Evolutionary conservation across 2,113 vertebrate genomes (phyloP), one percentile per base, ranked within the genome.

Genomic region (Apaloderma vittatum): DNA sequence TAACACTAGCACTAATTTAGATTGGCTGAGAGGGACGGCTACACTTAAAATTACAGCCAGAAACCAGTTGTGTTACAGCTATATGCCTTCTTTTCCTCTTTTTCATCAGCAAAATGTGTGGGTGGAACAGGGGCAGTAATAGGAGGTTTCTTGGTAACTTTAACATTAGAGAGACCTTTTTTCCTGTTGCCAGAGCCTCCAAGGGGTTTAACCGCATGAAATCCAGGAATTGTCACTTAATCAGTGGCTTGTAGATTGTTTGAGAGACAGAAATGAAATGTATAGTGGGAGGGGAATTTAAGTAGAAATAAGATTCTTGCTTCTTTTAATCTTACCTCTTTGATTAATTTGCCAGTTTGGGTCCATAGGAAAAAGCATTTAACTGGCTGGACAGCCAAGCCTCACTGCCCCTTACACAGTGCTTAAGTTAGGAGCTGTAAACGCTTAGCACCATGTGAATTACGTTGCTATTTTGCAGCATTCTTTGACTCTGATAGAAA

Each of bases 401-500:
- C 73, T 87, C 52, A 61, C 54, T 80, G 40, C 32, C 51, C 61
- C 32, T 94, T 88, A 82, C 40, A 74, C 34, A 86, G n/a, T 6
- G 2, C 46, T 87, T 73, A 71, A 66, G 34, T 57, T 81, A 66
- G 68, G 48, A 94, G 36, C 48, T 74, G 55, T 77, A 87, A 85
- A 93, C 36, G 49, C 93, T 84, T 78, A 78, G 45, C 52, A 61
- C 66, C 86, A 89, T 67, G 82, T 43, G 93, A 90, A 92, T 93
- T 95, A 95, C 71, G 89, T 95, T 82, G 36, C 88, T 78, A 48
- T 34, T 86, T 88, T 97, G 84, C 57, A 94, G n/a, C 76, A 67
- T 96, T 90, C 90, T 93, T 97, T 95, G 75, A 93, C 58, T 94
- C 85, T 83, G n/a, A 95, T 73, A 93, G 71, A 61, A 68, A 32